These are phyloP conservation scores for Microcebus jonahi DNA, from an alignment of 2,113 vertebrate genomes.

Conservation along the genomic window DNA sequence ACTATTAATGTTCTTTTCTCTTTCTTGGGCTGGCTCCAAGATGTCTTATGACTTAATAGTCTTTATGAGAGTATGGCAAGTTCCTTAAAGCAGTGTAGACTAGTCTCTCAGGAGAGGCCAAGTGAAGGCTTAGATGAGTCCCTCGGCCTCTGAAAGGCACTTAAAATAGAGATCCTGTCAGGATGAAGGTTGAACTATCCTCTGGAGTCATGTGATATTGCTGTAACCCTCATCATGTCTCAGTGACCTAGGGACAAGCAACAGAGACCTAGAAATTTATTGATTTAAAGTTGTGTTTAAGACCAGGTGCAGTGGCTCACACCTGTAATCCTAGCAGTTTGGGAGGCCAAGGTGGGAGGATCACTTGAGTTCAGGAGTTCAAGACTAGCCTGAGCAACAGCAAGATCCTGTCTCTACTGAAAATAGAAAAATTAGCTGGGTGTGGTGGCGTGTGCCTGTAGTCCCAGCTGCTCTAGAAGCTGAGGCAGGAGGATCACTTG, in stretches of 20 bases:
- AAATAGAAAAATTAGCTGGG: neutral
- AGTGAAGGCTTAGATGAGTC: neutral
- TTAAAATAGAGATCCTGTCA: neutral
- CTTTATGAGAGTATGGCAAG: neutral
- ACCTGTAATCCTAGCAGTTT: neutral
- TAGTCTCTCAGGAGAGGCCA: neutral
- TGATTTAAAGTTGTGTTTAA: neutral
- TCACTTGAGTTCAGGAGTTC: neutral
- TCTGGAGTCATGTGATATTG: neutral
- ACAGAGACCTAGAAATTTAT: neutral
- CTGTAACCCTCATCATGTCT: neutral
- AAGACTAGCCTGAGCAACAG: neutral
- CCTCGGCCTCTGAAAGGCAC: neutral
- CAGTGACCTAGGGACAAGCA: neutral
- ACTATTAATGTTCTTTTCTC: neutral
- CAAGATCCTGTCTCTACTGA: neutral
- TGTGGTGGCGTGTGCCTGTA: neutral
- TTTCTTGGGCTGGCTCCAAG: neutral
- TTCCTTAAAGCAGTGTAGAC: neutral
- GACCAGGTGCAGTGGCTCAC: neutral
- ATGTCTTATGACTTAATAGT: slow-evolving; percentile 22
- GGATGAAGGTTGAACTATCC: neutral
- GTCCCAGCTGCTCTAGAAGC: neutral
- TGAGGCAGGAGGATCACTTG: neutral
- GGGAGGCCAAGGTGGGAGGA: neutral